Percentiles rank a stretch among this genome's conserved stretches.
Evolutionary conservation across 1,140 invertebrate species (phyloP).

Genomic region (Portunus trituberculatus): DNA sequence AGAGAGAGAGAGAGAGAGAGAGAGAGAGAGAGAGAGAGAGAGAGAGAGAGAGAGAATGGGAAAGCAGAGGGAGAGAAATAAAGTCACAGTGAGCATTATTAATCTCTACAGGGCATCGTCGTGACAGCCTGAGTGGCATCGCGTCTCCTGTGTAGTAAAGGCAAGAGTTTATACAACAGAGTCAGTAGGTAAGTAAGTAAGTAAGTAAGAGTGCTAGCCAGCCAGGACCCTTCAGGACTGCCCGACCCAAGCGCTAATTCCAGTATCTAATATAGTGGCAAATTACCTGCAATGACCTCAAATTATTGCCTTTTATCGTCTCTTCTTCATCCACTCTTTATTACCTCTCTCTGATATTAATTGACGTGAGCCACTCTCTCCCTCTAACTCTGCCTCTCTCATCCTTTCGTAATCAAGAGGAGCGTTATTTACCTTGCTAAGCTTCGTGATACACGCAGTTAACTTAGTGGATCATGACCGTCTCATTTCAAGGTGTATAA

Average conservation of each 20-base stretch:
- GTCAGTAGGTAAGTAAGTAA: no score
- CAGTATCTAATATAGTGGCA: no score
- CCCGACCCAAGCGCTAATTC: no score
- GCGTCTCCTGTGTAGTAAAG: neutral
- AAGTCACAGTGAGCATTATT: neutral
- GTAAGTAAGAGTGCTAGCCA: neutral
- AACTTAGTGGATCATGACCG: no score
- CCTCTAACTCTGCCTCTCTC: neutral
- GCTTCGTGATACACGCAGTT: no score
- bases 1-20: neutral
- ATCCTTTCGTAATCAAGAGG: neutral
- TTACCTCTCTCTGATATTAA: neutral
- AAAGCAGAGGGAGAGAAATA: neutral
- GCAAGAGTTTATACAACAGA: neutral
- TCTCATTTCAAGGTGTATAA: no score
- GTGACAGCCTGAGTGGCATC: neutral
- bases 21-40: neutral
- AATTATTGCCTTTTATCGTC: no score
- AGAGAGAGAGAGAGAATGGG: constrained; percentile 32
- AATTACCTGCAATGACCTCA: no score
- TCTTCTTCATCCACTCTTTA: no score
- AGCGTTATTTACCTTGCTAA: no score
- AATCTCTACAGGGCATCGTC: neutral
- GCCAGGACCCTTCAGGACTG: no score
- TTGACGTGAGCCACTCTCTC: neutral